Conservation (phyloP, 2,113 vertebrate genomes). For the Oncorhynchus masou region DNA sequence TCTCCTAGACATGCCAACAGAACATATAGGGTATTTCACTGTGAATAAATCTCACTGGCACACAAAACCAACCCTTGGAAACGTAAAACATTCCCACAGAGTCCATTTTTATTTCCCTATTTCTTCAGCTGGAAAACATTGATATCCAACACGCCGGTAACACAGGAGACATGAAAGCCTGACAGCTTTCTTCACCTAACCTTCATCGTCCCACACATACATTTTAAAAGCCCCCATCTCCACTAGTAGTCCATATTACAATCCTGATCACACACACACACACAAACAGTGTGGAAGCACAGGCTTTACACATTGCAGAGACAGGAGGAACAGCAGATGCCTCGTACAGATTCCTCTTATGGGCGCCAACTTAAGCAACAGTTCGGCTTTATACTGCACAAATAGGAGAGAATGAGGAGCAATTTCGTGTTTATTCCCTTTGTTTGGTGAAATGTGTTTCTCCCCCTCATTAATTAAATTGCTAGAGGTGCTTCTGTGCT, state of each 20-base stretch:
- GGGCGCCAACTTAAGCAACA: constrained; percentile 19
- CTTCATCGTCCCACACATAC: constrained; percentile 45
- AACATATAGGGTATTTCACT: not conserved
- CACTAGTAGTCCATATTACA: constrained; percentile 28
- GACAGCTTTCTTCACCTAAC: constrained; percentile 30
- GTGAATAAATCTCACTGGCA: not conserved
- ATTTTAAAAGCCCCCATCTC: constrained; percentile 35
- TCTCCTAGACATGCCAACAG: not conserved
- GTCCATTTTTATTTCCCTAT: not conserved
- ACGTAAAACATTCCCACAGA: not conserved
- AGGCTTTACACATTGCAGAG: constrained; percentile 1
- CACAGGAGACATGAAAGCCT: constrained; percentile 25
- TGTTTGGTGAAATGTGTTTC: not conserved
- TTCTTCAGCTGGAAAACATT: constrained; percentile 29
- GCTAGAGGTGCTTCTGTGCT: not conserved
- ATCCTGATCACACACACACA: constrained; percentile 22
- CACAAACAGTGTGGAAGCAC: not conserved
- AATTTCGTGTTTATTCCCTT: not conserved
- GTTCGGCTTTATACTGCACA: not conserved
- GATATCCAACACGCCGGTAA: constrained; percentile 11
- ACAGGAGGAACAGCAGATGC: constrained; percentile 18
- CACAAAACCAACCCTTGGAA: not conserved
- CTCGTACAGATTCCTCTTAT: constrained; percentile 14
- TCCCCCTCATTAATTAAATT: not conserved
- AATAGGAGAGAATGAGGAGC: not conserved